Evolutionary conservation across 2,113 vertebrate species (phyloP).

Genomic region (Muntiacus muntjak): DNA sequence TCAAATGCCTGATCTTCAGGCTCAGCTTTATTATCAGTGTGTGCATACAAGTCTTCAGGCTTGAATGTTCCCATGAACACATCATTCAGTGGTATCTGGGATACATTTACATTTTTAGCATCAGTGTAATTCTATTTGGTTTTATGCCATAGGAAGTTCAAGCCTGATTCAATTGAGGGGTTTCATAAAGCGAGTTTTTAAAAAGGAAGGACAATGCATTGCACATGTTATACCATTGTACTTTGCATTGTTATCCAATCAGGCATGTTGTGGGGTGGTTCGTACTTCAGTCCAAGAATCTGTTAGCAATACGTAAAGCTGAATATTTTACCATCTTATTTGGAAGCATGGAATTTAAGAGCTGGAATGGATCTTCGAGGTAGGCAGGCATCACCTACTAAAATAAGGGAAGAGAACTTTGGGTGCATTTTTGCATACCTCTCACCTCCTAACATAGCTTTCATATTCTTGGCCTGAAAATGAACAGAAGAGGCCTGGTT

Average conservation of each 20-base stretch:
- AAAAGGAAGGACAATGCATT: conserved; percentile 60
- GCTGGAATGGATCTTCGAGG: not conserved
- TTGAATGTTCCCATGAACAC: not conserved
- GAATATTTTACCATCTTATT: conserved; percentile 56
- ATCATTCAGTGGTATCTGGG: conserved; percentile 56
- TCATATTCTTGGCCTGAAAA: not conserved
- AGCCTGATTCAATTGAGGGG: conserved; percentile 68
- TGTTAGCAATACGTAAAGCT: conserved; percentile 64
- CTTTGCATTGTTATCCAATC: conserved; percentile 45
- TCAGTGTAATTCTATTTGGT: conserved; percentile 71
- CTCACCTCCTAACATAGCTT: not conserved
- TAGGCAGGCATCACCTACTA: conserved; percentile 21
- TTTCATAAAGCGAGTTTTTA: conserved; percentile 63
- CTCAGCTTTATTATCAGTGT: conserved; percentile 23
- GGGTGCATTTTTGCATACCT: not conserved
- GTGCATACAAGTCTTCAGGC: conserved; percentile 26
- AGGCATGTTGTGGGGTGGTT: not conserved
- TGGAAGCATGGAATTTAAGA: conserved; percentile 44
- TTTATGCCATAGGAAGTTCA: conserved; percentile 69
- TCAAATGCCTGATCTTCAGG: not conserved
- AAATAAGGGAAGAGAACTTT: not conserved
- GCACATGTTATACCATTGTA: conserved; percentile 54
- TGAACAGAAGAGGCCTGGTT: not conserved
- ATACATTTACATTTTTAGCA: conserved; percentile 70
- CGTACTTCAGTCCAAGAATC: conserved; percentile 57